Conservation (phyloP, 2,113 vertebrate genomes). For the Ammospiza nelsoni region DNA sequence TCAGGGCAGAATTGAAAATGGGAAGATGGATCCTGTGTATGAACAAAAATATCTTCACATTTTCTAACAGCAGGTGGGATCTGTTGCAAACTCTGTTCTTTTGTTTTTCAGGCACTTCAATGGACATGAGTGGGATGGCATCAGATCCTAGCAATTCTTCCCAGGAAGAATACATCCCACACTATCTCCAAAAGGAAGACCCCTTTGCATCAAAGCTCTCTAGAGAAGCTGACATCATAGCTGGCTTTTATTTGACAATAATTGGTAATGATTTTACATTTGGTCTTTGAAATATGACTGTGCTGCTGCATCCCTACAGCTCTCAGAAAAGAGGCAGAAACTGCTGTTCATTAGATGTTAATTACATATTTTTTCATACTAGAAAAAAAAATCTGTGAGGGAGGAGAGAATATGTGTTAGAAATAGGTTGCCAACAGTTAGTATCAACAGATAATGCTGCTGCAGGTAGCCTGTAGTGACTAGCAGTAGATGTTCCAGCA, state of each 20-base stretch:
- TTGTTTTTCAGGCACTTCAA: conserved; percentile 60
- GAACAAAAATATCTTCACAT: background rate
- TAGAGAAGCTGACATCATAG: conserved; percentile 87
- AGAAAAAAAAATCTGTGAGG: background rate
- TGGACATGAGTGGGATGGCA: conserved; percentile 65
- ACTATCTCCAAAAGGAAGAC: conserved; percentile 80
- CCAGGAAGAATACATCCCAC: conserved; percentile 71
- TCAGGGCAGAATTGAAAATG: background rate
- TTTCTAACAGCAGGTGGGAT: background rate
- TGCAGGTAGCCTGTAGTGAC: background rate
- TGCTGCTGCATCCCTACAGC: background rate
- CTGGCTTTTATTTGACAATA: conserved; percentile 87
- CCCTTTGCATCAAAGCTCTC: conserved; percentile 91
- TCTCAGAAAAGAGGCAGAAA: background rate
- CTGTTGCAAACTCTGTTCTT: background rate
- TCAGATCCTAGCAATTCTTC: conserved; percentile 74
- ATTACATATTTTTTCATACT: background rate
- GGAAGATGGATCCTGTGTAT: background rate
- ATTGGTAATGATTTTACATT: conserved; percentile 82
- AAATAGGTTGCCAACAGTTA: background rate
- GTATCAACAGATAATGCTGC: background rate
- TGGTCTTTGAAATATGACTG: background rate
- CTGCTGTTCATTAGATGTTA: background rate
- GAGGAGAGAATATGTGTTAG: background rate
- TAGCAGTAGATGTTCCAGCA: background rate